Percentiles rank a stretch among this genome's conserved stretches.
Evolutionary conservation across 2,888 invertebrate genomes (phyloP).

Genomic region (Gerris lacustris): DNA sequence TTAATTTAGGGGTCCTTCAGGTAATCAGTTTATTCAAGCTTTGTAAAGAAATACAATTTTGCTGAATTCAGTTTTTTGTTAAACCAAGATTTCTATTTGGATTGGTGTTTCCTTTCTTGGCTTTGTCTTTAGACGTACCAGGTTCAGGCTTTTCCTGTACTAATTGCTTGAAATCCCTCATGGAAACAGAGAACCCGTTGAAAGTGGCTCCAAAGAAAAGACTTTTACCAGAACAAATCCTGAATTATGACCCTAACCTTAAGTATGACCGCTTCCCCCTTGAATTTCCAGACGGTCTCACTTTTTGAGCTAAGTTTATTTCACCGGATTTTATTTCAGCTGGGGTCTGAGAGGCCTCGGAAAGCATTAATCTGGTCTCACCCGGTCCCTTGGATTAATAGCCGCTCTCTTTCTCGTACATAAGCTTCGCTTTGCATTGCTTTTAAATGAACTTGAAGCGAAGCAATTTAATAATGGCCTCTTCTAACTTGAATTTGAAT

Average conservation of each 20-base stretch:
- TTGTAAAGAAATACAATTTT: no score
- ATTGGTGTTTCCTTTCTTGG: no score
- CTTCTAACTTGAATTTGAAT: neutral
- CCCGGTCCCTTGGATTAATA: neutral
- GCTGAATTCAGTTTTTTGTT: no score
- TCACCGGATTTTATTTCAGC: neutral
- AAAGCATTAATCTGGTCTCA: neutral
- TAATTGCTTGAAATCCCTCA: neutral
- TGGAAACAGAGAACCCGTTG: neutral
- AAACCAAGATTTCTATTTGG: no score
- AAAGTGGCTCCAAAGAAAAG: neutral
- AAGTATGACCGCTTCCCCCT: no score
- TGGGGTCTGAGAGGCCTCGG: neutral
- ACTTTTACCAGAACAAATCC: neutral
- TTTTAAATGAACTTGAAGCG: constrained; percentile 3
- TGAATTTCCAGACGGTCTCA: no score
- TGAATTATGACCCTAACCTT: neutral
- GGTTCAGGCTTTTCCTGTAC: neutral
- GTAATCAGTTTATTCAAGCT: no score
- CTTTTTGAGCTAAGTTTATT: neutral
- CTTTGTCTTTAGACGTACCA: no score
- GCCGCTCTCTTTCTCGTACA: neutral
- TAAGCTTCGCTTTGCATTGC: neutral
- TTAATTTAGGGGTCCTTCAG: no score
- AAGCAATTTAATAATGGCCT: constrained; percentile 2